phyloP scores from a whole-genome alignment of 2,888 invertebrate genomes.

The Agrochola lychnidis region DNA sequence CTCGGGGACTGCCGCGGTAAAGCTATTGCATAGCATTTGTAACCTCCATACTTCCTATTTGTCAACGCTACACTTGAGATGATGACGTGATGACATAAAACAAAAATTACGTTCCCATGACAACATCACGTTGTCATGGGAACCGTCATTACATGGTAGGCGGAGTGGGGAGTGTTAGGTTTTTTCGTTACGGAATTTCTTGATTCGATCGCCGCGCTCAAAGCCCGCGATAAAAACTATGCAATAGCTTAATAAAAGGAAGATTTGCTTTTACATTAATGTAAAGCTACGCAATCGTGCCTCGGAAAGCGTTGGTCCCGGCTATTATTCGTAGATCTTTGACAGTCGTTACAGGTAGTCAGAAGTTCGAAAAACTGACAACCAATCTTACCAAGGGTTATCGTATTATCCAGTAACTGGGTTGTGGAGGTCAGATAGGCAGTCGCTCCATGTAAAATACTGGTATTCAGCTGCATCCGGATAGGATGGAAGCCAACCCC shows the following conservation, averaged over 20 bases:
- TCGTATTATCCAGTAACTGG: background rate
- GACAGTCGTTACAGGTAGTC: background rate
- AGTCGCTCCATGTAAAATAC: background rate
- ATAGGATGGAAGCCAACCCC: background rate
- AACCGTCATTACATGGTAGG: too few species aligned
- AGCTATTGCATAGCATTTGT: too few species aligned
- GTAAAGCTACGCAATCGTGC: background rate
- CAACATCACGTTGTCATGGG: too few species aligned
- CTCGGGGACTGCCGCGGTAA: too few species aligned
- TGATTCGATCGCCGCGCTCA: too few species aligned
- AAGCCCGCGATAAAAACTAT: too few species aligned
- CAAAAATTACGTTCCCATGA: too few species aligned
- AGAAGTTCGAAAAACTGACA: background rate
- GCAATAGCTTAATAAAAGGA: background rate
- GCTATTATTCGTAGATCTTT: background rate
- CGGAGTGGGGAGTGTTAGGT: too few species aligned
- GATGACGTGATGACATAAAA: too few species aligned
- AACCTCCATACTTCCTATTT: too few species aligned
- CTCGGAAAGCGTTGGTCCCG: background rate
- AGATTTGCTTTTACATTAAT: background rate
- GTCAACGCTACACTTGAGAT: too few species aligned
- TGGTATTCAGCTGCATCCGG: background rate
- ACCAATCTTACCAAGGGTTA: background rate
- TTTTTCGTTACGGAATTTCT: too few species aligned
- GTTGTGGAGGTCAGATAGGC: background rate